A percentile compares a stretch with the other conserved stretches of the same genome.
phyloP scores from a whole-genome alignment of 2,797 vertebrate genomes.

The Anableps anableps region DNA sequence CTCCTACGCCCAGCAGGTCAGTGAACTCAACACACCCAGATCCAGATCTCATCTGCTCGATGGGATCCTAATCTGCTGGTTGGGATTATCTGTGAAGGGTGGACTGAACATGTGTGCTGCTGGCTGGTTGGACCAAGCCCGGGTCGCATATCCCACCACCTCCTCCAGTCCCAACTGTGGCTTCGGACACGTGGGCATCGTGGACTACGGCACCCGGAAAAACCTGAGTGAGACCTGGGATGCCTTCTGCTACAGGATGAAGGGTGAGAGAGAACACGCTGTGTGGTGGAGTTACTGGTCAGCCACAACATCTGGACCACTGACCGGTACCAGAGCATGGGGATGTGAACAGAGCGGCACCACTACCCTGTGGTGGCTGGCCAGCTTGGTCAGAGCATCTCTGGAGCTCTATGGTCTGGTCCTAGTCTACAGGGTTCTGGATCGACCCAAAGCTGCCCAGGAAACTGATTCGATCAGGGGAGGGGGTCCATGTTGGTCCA shows the following conservation, averaged over 20 bases:
- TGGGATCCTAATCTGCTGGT: background rate
- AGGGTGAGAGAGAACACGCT: constrained; percentile 79
- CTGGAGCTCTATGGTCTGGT: background rate
- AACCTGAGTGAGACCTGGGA: constrained; percentile 92
- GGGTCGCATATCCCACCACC: constrained; percentile 90
- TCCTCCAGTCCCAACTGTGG: constrained; percentile 89
- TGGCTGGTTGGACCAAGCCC: constrained; percentile 85
- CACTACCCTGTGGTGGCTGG: background rate
- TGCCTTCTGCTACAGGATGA: constrained; percentile 91
- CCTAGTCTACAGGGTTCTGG: background rate
- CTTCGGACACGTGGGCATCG: constrained; percentile 87
- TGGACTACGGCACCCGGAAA: constrained; percentile 87
- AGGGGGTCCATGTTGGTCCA: background rate
- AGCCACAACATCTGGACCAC: background rate
- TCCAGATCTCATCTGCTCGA: background rate
- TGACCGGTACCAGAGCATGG: background rate
- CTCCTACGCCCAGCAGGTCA: constrained; percentile 91
- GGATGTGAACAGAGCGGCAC: too few relatives aligned
- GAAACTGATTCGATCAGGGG: background rate
- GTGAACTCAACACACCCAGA: constrained; percentile 23
- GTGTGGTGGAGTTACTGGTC: background rate
- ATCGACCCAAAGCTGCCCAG: background rate
- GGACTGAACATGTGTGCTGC: constrained; percentile 88
- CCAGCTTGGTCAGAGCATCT: background rate
- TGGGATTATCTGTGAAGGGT: constrained; percentile 74